Evolutionary conservation across 2,113 vertebrate genomes (phyloP).

Genomic region (Sturnira hondurensis): DNA sequence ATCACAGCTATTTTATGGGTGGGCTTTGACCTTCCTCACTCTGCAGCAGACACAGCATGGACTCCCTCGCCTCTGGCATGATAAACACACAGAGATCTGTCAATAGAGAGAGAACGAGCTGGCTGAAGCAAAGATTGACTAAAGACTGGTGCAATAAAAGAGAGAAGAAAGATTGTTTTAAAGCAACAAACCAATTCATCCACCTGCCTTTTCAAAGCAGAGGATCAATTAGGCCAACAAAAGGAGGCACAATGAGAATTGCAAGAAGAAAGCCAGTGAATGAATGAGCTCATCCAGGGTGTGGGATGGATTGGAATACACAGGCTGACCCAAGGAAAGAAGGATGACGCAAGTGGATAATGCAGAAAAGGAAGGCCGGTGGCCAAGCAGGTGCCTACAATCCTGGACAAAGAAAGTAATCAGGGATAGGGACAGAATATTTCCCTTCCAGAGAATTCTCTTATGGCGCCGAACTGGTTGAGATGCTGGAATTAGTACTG

Average conservation of each 20-base stretch:
- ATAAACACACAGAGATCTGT: background rate
- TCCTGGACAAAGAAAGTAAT: slow-evolving; percentile 54
- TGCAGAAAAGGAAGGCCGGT: slow-evolving; percentile 70
- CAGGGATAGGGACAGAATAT: slow-evolving; percentile 47
- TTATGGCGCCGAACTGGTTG: slow-evolving; percentile 51
- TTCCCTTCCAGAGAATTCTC: slow-evolving; percentile 64
- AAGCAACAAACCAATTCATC: slow-evolving; percentile 40
- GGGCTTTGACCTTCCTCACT: background rate
- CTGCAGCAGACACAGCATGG: background rate
- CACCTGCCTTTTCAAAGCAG: slow-evolving; percentile 48
- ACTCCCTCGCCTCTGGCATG: background rate
- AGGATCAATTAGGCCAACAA: slow-evolving; percentile 55
- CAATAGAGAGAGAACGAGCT: background rate
- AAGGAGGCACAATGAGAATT: background rate
- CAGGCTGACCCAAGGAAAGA: slow-evolving; percentile 48
- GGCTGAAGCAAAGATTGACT: background rate
- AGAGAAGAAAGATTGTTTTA: background rate
- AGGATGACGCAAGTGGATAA: background rate
- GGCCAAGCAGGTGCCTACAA: slow-evolving; percentile 51
- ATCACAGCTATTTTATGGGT: background rate
- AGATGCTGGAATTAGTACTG: slow-evolving; percentile 58
- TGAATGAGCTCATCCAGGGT: slow-evolving; percentile 9
- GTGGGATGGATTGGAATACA: background rate
- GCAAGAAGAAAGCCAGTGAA: slow-evolving; percentile 3
- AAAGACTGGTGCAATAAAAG: slow-evolving; percentile 6